Conservation (phyloP, 2,797 vertebrate species). For the Petrocephalus sullivani region DNA sequence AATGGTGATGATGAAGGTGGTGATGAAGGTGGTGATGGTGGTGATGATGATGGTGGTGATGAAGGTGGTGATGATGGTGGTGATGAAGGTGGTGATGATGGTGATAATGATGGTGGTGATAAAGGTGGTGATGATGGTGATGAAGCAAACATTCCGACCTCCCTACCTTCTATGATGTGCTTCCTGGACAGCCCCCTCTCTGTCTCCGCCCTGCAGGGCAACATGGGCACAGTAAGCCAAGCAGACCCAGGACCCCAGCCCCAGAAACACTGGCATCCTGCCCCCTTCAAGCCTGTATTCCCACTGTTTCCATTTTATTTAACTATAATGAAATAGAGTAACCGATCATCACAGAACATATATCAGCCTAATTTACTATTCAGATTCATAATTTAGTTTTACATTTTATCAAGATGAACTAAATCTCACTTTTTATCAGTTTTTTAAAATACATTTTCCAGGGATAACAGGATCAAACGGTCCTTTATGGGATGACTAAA, state of each 20-base stretch:
- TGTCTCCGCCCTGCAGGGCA: constrained; percentile 65
- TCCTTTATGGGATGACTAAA: neutral
- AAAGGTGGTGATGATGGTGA: neutral
- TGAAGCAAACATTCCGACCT: neutral
- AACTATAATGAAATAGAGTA: neutral
- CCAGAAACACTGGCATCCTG: no score
- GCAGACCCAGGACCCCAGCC: neutral
- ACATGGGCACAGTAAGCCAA: constrained; percentile 8
- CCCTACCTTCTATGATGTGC: constrained; percentile 76
- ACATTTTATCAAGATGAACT: neutral
- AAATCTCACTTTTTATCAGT: neutral
- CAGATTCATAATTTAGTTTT: neutral
- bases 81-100: no score
- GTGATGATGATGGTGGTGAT: no score
- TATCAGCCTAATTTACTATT: neutral
- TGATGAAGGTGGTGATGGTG: no score
- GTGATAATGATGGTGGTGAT: neutral
- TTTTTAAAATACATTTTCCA: neutral
- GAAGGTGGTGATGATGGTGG: no score
- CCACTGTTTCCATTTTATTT: neutral
- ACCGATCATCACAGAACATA: neutral
- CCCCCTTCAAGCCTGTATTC: neutral
- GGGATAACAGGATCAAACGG: neutral
- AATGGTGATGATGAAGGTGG: no score
- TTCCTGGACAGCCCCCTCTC: constrained; percentile 77